These are phyloP conservation scores for Microchirus variegatus DNA, from an alignment of 2,797 vertebrate genomes.

Conservation along the genomic window DNA sequence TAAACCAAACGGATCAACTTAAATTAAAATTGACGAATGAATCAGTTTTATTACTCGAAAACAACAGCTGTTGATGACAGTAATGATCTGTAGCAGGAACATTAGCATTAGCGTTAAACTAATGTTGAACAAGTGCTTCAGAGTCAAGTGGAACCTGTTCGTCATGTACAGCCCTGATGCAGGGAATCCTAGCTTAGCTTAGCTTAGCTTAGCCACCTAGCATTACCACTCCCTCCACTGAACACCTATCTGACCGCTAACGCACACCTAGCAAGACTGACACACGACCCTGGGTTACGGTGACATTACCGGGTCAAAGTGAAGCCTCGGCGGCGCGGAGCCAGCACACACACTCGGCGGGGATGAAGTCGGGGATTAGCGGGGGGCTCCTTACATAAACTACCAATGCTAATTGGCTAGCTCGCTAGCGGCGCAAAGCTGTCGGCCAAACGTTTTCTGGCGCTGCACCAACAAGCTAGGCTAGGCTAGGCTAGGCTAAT, in stretches of 20 bases:
- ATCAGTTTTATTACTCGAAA: too few relatives aligned
- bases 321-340: not conserved
- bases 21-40: too few relatives aligned
- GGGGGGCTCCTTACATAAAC: slow-evolving; percentile 45
- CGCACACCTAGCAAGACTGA: slow-evolving; percentile 32
- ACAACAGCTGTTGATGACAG: too few relatives aligned
- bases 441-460: slow-evolving; percentile 55
- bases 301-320: not conserved
- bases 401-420: slow-evolving; percentile 70
- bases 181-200: slow-evolving; percentile 31
- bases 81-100: too few relatives aligned
- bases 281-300: slow-evolving; percentile 39
- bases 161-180: slow-evolving; percentile 39
- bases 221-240: slow-evolving; percentile 54
- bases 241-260: slow-evolving; percentile 40
- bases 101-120: too few relatives aligned
- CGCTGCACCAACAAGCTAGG: slow-evolving; percentile 56
- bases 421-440: slow-evolving; percentile 51
- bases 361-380: slow-evolving; percentile 52
- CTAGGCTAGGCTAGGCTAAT: slow-evolving; percentile 67
- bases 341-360: slow-evolving; percentile 15
- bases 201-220: slow-evolving; percentile 35
- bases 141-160: slow-evolving; percentile 22
- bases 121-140: slow-evolving; percentile 7
- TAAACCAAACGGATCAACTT: too few relatives aligned